A percentile compares a stretch with the other conserved stretches of the same genome.
Evolutionary conservation across 2,888 invertebrate species (phyloP).

Genomic region (Leucoma salicis): DNA sequence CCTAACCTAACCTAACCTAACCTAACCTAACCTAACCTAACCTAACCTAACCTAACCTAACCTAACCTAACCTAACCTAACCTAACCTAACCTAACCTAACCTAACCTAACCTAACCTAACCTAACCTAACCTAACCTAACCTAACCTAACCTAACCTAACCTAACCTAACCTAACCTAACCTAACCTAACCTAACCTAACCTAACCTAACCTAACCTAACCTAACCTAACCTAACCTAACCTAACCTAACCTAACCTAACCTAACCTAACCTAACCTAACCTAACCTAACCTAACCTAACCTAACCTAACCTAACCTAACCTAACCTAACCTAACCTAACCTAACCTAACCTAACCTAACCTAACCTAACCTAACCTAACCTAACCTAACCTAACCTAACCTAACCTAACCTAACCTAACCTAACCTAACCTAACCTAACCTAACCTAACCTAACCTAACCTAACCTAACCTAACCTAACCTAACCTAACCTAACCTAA

Average conservation of each 20-base stretch:
- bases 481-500: conserved; percentile 2
- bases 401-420: conserved; percentile 1
- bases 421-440: conserved; percentile 7
- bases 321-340: conserved; percentile 16
- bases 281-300: conserved; percentile 27
- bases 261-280: conserved; percentile 27
- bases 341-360: conserved; percentile 16
- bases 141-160: conserved; percentile 24
- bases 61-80: conserved; percentile 17
- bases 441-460: conserved; percentile 6
- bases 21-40: conserved; percentile 17
- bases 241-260: conserved; percentile 13
- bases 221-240: conserved; percentile 11
- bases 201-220: conserved; percentile 13
- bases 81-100: conserved; percentile 15
- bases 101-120: conserved; percentile 18
- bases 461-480: conserved; percentile 5
- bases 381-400: neutral
- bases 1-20: conserved; percentile 6
- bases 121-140: conserved; percentile 13
- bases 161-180: conserved; percentile 26
- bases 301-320: conserved; percentile 26
- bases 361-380: neutral
- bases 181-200: conserved; percentile 16
- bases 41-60: conserved; percentile 11